Base-by-base conservation (phyloP, 1,140 invertebrate species). In the Aphidius gifuensis region DNA sequence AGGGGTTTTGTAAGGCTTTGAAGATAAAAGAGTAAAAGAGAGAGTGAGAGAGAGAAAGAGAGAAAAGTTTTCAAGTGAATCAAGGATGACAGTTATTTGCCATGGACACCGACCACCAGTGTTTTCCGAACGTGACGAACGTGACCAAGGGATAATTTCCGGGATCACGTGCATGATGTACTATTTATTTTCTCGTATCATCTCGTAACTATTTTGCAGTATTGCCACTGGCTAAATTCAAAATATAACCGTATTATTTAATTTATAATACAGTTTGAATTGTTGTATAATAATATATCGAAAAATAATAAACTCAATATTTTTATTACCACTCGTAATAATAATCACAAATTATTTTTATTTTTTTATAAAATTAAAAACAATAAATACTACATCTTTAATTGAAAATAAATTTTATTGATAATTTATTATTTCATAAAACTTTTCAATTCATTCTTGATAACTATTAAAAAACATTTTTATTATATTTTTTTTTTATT, bases 101-200 rank as follows among this genome's bases (percentile, higher is more conserved):
- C 45, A 53, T 55, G 54, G 60, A 38, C 54, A 56, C 59, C 43
- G 50, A 9, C 38, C 45, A 49, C 39, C 54, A 46, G 60, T 61
- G 61, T 66, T 66, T 58, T 48, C 61, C 45, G 59, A 67, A 62
- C 61, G 66, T 62, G 66, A 62, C 61, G 53, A 62, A 67, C 66
- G 66, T 67, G 66, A 64, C 57, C 60, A 16, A 44, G 51, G 51
- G 50, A 60, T 45, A 53, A 51, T 48, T 62, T 56, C 49, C 32
- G 58, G 66, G 66, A 67, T 67, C 63, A 67, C 57, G 40, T n/a
- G 62, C 39, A 43, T 50, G 45, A 40, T 46, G 11, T 60, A 43
- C 23, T 48, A 56, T 46, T 44, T 32, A 32, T 32, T 32, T 32
- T 32, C 23, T 32, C 23, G 4, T 32, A 62, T 50, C 11, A 44